phyloP scores from a whole-genome alignment of 2,888 invertebrate species.

The Ectemnius cavifrons region DNA sequence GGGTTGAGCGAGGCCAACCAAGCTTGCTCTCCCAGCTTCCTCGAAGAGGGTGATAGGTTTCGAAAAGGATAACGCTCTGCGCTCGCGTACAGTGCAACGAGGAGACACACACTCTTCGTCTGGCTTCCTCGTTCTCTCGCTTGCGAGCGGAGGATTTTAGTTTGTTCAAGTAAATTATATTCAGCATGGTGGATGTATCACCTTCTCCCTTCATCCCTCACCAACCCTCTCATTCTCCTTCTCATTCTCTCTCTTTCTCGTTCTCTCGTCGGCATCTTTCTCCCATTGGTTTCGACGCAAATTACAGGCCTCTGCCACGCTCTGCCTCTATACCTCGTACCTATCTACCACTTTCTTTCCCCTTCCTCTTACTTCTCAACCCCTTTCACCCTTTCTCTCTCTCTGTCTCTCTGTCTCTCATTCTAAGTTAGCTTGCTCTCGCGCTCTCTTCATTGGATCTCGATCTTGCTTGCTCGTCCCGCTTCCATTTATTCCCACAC shows the following conservation, averaged over 20 bases:
- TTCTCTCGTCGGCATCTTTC: conserved; percentile 22
- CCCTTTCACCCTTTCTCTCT: conserved; percentile 34
- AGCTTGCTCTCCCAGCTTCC: conserved; percentile 47
- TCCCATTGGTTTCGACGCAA: conserved; percentile 75
- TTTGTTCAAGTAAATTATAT: conserved; percentile 78
- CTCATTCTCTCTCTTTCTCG: background rate
- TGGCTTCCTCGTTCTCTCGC: background rate
- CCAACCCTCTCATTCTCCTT: conserved; percentile 29
- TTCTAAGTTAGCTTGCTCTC: conserved; percentile 12
- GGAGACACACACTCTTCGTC: conserved; percentile 20
- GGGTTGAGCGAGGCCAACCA: conserved; percentile 55
- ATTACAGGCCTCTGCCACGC: conserved; percentile 71
- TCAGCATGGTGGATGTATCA: conserved; percentile 71
- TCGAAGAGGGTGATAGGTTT: conserved; percentile 54
- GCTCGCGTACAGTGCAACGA: conserved; percentile 52
- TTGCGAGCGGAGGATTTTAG: conserved; percentile 68
- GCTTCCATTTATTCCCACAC: conserved; percentile 33
- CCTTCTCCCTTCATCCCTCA: conserved; percentile 14
- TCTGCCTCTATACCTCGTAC: conserved; percentile 24
- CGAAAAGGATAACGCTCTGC: conserved; percentile 63
- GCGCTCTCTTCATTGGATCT: conserved; percentile 33
- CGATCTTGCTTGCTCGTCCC: conserved; percentile 29
- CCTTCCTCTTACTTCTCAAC: conserved; percentile 18
- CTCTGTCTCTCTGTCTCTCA: conserved; percentile 33
- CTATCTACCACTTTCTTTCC: conserved; percentile 21